Evolutionary conservation across 92 coral and sea anemone genomes (phyloP).

Genomic region (Muricea muricata): DNA sequence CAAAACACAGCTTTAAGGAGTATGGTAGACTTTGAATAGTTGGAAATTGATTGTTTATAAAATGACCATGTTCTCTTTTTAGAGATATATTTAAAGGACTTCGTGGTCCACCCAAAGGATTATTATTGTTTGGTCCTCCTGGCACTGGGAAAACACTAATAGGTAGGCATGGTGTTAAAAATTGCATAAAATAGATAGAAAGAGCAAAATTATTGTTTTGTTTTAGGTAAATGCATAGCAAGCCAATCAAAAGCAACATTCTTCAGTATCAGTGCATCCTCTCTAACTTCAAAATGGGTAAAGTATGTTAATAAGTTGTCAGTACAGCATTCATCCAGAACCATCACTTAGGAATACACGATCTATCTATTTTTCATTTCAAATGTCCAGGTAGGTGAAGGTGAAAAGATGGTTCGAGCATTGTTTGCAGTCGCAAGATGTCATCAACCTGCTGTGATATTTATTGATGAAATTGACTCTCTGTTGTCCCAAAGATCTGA

Average conservation of each 20-base stretch:
- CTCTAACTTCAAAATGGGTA: conserved; percentile 98
- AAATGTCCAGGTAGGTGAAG: conserved; percentile 83
- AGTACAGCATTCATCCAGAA: no score
- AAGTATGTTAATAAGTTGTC: conserved; percentile 23
- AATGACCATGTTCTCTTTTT: neutral
- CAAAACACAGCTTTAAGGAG: no score
- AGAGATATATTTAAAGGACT: conserved; percentile 96
- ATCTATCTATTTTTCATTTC: neutral
- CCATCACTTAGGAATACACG: neutral
- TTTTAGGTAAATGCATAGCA: conserved; percentile 89
- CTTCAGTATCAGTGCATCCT: conserved; percentile 98
- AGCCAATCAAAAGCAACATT: conserved; percentile 98
- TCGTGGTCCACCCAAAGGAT: conserved; percentile 96
- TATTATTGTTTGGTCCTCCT: conserved; percentile 96
- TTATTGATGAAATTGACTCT: conserved; percentile 97
- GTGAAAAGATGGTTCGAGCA: conserved; percentile 99
- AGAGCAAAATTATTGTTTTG: neutral
- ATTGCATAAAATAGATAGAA: neutral
- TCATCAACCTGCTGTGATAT: conserved; percentile 92
- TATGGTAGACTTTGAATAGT: no score
- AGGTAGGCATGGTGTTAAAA: conserved; percentile 49
- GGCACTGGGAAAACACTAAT: conserved; percentile 97
- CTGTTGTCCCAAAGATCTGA: conserved; percentile 93
- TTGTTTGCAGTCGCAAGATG: conserved; percentile 97
- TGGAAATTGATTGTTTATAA: neutral